A percentile compares a stretch with the other conserved stretches of the same genome.
Conservation (phyloP, 2,888 invertebrate species). For the Bembecia ichneumoniformis region DNA sequence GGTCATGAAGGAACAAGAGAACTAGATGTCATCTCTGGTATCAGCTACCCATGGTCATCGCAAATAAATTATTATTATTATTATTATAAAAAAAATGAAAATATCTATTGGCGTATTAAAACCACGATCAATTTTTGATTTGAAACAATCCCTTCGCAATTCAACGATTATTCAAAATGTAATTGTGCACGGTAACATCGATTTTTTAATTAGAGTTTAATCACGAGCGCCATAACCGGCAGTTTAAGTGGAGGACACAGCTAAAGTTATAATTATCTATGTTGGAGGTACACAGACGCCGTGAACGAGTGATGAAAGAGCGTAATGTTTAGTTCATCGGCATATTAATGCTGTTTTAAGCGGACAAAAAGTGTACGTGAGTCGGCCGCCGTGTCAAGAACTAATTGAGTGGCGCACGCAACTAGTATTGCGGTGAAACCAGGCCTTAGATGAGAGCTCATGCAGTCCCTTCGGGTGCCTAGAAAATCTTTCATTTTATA, state of each 20-base stretch:
- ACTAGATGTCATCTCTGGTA: too few relatives aligned
- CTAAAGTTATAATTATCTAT: neutral
- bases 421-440: constrained; percentile 36
- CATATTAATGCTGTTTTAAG: constrained; percentile 52
- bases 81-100: too few relatives aligned
- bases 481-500: too few relatives aligned
- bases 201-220: constrained; percentile 13
- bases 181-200: constrained; percentile 17
- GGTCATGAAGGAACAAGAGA: too few relatives aligned
- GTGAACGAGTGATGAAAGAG: constrained; percentile 33
- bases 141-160: constrained; percentile 19
- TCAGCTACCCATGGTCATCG: too few relatives aligned
- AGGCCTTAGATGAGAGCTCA: constrained; percentile 19
- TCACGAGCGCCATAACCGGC: constrained; percentile 3
- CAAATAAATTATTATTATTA: too few relatives aligned
- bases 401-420: constrained; percentile 65
- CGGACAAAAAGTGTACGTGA: constrained; percentile 55
- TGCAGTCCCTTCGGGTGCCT: too few relatives aligned
- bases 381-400: constrained; percentile 48
- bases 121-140: constrained; percentile 27
- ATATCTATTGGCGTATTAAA: constrained; percentile 44
- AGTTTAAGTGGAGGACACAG: neutral
- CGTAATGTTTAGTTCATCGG: constrained; percentile 48
- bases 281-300: neutral
- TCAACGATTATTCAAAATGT: constrained; percentile 19